Base-by-base conservation (phyloP, 2,797 vertebrate species). In the Rhinella marina region DNA sequence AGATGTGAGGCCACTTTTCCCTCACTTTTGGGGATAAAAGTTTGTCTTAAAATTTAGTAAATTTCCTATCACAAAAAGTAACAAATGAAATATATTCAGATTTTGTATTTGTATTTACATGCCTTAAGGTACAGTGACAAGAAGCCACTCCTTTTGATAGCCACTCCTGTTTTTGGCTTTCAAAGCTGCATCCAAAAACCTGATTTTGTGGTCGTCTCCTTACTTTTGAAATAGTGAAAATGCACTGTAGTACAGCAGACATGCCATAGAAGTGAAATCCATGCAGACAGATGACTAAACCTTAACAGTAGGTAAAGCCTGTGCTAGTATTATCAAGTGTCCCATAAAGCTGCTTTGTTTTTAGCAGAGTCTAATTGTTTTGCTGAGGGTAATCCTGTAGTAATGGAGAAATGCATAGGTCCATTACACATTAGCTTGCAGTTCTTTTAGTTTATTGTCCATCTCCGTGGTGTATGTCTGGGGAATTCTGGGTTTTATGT, bases 341-440 rank as follows among this genome's bases (percentile, higher is more conserved):
- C 79, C 59, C 14, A 64, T 81, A 81, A 81, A 81, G 21, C 50
- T 23, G 57, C 79, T 32, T 11, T 64, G 64, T 62, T 62, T 80
- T 81, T 81, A 81, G 79, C 79, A 14, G 59, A 48, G 29, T 32
- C 59, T 81, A 62, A 81, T 81, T 81, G 79, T 81, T 81, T 61
- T 48, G 57, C 59, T 81, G 57, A 64, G 21, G 21, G 79, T 81
- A 81, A 81, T 81, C 57, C 57, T 41, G 59, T 12, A 13, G 72
- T 77, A 77, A 84, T 84, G 83, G 72, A 76, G 48, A 76, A 84
- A 16, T 76, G 41, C 56, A 84, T 75, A 41, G 57, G 83, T 84
- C 82, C 68, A 73, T 59, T 84, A 75, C 72, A 73, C 82, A 19
- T 59, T 73, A 75, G 56, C 68, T 48, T 75, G 56, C n/a, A n/a